Base-by-base conservation (phyloP, 2,113 vertebrate genomes). In the Bubo blakistoni region DNA sequence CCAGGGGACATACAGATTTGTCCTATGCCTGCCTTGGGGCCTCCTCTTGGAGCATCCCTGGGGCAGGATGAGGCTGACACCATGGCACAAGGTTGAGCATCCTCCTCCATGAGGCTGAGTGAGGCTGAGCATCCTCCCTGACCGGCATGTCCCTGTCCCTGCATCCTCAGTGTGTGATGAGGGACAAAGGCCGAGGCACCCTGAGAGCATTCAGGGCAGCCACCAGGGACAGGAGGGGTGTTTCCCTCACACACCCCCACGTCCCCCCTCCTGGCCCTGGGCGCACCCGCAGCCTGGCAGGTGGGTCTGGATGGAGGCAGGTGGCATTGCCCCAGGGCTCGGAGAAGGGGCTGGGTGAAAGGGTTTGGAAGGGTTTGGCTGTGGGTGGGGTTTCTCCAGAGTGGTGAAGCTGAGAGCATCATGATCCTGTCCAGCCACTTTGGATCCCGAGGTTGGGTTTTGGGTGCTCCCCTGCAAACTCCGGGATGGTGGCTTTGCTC, bases 291-390 rank as follows among this genome's bases (percentile, higher is more conserved):
- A 81, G 67, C 44, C 40, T 59, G 32, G 46, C 67, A 81, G 47
- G 47, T 81, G 85, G 51, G 65, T 87, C 47, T 87, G 70, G n/a
- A 58, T 87, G 74, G 36, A 58, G 59, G 21, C 30, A 66, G 49
- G 27, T n/a, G 38, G 16, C n/a, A 47, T 59, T 1, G 1, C 32
- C 15, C 27, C 1, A 4, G 27, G 13, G 5, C 32, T 69, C 0
- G 0, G 26, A 51, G 19, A 83, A 78, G 20, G 20, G 22, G 27
- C 15, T 4, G 6, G 19, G 24, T 24, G 18, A 51, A 62, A 62
- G 62, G 27, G 16, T 51, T 69, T 32, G 7, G 24, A 86, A 49
- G 11, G 34, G 3, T 20, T 80, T 69, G 36, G 57, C 47, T 69
- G 25, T 10, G 5, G 30, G 14, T 49, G 32, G 14, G 24, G 4